Evolutionary conservation across 2,797 vertebrate species (phyloP).

Genomic region (Prionace glauca): DNA sequence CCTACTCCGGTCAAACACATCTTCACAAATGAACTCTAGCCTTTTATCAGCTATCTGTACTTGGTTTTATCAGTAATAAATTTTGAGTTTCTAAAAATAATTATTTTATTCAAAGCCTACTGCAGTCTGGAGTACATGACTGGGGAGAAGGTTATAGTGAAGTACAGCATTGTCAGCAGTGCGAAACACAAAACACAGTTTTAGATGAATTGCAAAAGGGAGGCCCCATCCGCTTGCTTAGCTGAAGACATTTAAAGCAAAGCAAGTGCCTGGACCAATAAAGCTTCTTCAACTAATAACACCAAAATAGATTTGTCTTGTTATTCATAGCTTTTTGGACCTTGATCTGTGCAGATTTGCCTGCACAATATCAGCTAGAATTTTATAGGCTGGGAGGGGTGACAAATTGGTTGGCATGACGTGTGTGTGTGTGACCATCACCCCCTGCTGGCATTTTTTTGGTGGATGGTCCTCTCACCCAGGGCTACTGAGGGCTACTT

Average conservation of each 20-base stretch:
- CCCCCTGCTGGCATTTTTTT: too few relatives aligned
- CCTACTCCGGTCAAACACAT: not conserved
- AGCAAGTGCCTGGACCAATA: not conserved
- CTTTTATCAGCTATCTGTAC: not conserved
- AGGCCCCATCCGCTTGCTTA: not conserved
- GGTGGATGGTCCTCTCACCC: not conserved
- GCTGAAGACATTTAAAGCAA: not conserved
- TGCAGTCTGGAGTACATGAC: not conserved
- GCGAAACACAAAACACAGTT: not conserved
- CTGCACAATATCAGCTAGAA: not conserved
- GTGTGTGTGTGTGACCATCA: too few relatives aligned
- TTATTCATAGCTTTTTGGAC: not conserved
- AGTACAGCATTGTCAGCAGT: not conserved
- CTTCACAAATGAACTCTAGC: not conserved
- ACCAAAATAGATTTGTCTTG: not conserved
- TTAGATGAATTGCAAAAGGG: not conserved
- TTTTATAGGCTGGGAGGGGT: not conserved
- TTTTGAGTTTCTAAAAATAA: not conserved
- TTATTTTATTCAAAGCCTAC: not conserved
- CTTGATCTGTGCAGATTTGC: not conserved
- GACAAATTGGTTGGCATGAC: too few relatives aligned
- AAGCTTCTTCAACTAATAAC: not conserved
- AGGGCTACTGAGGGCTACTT: not conserved
- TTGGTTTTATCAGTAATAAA: not conserved
- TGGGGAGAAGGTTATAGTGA: not conserved